Conservation (phyloP, 2,113 vertebrate genomes). For the Ceyx cyanopectus region DNA sequence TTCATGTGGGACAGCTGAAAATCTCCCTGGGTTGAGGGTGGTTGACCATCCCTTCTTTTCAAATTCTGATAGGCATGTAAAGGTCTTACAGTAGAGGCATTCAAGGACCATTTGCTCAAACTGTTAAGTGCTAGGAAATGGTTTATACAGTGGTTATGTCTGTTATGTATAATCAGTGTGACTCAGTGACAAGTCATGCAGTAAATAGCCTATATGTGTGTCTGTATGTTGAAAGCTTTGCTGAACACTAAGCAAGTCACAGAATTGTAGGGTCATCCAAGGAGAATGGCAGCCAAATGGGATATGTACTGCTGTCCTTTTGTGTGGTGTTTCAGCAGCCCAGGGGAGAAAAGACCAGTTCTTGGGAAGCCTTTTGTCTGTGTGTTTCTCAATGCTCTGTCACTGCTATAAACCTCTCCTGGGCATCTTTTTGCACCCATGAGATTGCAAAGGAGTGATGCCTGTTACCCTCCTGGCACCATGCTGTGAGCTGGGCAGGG, state of each 20-base stretch:
- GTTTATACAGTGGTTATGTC: fast-evolving
- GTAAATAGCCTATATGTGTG: not conserved
- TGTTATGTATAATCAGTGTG: not conserved
- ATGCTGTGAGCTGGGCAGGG: not conserved
- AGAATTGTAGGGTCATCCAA: not conserved
- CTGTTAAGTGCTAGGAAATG: not conserved
- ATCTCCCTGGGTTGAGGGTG: not conserved
- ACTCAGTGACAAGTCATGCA: not conserved
- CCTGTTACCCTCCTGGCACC: not conserved
- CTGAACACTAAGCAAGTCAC: not conserved
- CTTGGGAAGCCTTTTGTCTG: not conserved
- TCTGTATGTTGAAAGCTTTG: not conserved
- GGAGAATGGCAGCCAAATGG: not conserved
- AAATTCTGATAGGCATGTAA: not conserved
- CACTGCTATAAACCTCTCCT: not conserved
- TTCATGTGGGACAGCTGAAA: not conserved
- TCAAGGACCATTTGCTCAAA: not conserved
- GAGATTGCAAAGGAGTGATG: fast-evolving
- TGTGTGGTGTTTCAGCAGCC: not conserved
- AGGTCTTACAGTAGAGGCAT: not conserved
- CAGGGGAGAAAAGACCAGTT: not conserved
- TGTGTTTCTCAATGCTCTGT: fast-evolving
- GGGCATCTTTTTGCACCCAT: not conserved
- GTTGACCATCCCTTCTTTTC: not conserved
- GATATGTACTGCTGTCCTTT: not conserved